Base-by-base conservation (phyloP, 2,888 invertebrate species). In the Andrena haemorrhoa region DNA sequence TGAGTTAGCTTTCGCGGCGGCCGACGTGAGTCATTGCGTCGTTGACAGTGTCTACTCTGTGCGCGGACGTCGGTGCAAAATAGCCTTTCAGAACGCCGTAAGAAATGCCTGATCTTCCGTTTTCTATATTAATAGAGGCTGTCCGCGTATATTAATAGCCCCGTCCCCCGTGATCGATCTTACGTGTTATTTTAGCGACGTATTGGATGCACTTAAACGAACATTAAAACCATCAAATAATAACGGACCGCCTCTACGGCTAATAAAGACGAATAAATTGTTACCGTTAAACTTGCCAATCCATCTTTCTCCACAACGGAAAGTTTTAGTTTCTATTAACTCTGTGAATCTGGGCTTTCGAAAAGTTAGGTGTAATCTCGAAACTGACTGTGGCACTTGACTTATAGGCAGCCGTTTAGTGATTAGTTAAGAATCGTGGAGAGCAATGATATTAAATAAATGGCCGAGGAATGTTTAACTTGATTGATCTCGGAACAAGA, bases 21-120 rank as follows among this genome's bases (percentile, higher is more conserved):
- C 61, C 74, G 80, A 64, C 75, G 84, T 90, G 89, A 90, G 85
- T 90, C 90, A 90, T 86, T 88, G 89, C 86, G 74, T 68, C 76
- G 90, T 86, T 90, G 90, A 90, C 90, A 90, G 89, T 81, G 85
- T 79, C 78, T 68, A 51, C 68, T 16, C 51, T 69, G 79, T 72
- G 41, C 64, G 5, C 5, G 68, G 12, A 20, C 47, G 23, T 16
- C 29, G 74, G 51, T 60, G 72, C 82, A 53, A 81, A 79, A 81
- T 66, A 73, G 73, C 68, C 79, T 68, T 58, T 80, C 79, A 61
- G 80, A 63, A n/a, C 61, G 65, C 47, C 65, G 74, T 47, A 49
- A 74, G 69, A 74, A 70, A 74, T 74, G 60, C 75, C 66, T 66
- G 49, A 82, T 80, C 81, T 61, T 68, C 79, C 73, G 64, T 80